Evolutionary conservation across 2,797 vertebrate genomes (phyloP), one percentile per base, ranked within the genome.

Genomic region (Scyliorhinus canicula): DNA sequence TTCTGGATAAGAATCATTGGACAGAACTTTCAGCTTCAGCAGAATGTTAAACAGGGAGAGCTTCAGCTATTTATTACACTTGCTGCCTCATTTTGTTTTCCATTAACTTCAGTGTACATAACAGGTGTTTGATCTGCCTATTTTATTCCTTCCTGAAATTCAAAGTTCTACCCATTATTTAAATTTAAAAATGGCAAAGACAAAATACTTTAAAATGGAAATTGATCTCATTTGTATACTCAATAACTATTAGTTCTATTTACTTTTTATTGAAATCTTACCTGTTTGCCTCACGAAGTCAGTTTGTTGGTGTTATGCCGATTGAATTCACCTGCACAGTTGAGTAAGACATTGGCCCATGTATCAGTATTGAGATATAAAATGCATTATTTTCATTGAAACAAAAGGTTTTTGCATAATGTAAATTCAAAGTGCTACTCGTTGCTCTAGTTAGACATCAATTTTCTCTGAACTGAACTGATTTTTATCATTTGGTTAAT

Each of bases 401-500:
- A 16, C 55, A 90, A 60, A 90, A 63, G 35, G 7, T 63, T 95
- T 57, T 79, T 35, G 60, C 50, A 63, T 65, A 47, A 95, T 85
- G 12, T 24, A 19, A 85, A 47, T 14, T 4, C 50, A 88, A 57
- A 88, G 4, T 14, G 14, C 3, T 90, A 16, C 35, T 31, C n/a
- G 21, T 35, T 88, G 40, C 44, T 47, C 44, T 8, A 35, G 2
- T 74, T 94, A 3, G 40, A 3, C 2, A 74, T 4, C 40, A 74
- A 71, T 74, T 74, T 47, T 35, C 44, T 35, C 47, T 65, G 93
- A 94, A 74, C 67, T 52, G n/a, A 74, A 77, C 14, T 74, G 35
- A 57, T 90, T 90, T 44, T n/a, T 69, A 50, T 55, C 14, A 50
- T 40, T 95, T 93, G 96, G 12, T 95, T 9, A 11, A 95, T 95